Conservation (phyloP, 2,113 vertebrate species). For the Archocentrus centrarchus region DNA sequence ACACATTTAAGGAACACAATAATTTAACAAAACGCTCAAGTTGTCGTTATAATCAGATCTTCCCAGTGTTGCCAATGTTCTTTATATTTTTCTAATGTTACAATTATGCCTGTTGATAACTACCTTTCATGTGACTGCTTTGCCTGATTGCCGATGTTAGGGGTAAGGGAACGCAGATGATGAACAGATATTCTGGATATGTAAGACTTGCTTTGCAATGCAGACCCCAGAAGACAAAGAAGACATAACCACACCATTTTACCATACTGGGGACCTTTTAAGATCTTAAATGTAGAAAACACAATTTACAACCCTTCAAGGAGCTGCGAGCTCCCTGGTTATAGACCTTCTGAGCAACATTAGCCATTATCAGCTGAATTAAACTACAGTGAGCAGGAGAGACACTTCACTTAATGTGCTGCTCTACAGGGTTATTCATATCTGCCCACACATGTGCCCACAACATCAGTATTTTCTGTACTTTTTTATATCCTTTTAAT, state of each 20-base stretch:
- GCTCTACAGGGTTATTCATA: slow-evolving; percentile 3
- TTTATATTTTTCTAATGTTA: not conserved
- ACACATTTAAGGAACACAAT: not conserved
- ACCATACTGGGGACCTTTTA: not conserved
- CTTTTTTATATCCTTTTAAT: slow-evolving; percentile 3
- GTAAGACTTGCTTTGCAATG: not conserved
- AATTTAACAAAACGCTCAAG: not conserved
- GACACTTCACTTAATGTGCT: not conserved
- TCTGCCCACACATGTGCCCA: slow-evolving; percentile 11
- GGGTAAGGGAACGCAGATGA: slow-evolving; percentile 1
- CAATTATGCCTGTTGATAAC: not conserved
- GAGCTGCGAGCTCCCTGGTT: not conserved
- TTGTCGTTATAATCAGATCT: not conserved
- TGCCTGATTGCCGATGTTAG: not conserved
- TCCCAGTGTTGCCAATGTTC: not conserved
- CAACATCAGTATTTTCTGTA: slow-evolving; percentile 6
- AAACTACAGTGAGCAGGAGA: slow-evolving; percentile 11
- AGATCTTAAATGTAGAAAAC: slow-evolving; percentile 2
- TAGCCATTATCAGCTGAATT: slow-evolving; percentile 7
- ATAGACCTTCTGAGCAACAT: slow-evolving; percentile 3
- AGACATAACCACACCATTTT: not conserved
- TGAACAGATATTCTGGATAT: not conserved
- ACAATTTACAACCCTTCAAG: not conserved
- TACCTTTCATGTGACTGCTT: not conserved
- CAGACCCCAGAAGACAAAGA: not conserved